Evolutionary conservation across 2,113 vertebrate species (phyloP).

Genomic region (Pycnonotus jocosus): DNA sequence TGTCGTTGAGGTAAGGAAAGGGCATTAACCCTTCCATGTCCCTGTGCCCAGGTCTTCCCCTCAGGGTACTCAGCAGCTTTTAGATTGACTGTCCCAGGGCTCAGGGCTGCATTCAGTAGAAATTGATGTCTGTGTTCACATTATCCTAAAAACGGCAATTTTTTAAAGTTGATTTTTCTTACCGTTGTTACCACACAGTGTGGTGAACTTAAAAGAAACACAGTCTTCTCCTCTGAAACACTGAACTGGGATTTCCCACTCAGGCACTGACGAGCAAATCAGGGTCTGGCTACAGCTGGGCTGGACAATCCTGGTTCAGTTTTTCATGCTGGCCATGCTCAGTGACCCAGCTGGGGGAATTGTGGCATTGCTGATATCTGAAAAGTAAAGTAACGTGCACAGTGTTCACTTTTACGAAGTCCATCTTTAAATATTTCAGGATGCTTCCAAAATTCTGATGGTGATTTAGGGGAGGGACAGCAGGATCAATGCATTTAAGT

Average conservation of each 20-base stretch:
- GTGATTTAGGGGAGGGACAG: background rate
- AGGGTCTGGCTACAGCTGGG: background rate
- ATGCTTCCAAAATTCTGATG: background rate
- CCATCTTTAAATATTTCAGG: background rate
- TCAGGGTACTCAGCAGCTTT: background rate
- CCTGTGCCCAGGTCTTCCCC: background rate
- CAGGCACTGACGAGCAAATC: background rate
- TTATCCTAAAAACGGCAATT: fast-evolving
- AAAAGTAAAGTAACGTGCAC: background rate
- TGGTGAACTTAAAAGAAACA: background rate
- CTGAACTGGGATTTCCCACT: background rate
- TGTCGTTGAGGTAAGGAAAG: background rate
- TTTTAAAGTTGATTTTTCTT: background rate
- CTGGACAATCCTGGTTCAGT: background rate
- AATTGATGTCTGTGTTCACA: background rate
- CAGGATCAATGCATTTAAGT: background rate
- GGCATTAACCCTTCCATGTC: background rate
- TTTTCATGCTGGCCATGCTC: background rate
- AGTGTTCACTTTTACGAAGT: background rate
- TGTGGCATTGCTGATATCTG: background rate
- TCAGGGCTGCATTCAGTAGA: background rate
- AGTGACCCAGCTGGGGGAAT: background rate
- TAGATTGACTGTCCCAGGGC: background rate
- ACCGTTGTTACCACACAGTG: background rate
- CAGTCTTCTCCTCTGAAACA: background rate